A percentile compares a stretch with the other conserved stretches of the same genome.
Evolutionary conservation across 2,113 vertebrate genomes (phyloP).

Genomic region (Ancistrus triradiatus): DNA sequence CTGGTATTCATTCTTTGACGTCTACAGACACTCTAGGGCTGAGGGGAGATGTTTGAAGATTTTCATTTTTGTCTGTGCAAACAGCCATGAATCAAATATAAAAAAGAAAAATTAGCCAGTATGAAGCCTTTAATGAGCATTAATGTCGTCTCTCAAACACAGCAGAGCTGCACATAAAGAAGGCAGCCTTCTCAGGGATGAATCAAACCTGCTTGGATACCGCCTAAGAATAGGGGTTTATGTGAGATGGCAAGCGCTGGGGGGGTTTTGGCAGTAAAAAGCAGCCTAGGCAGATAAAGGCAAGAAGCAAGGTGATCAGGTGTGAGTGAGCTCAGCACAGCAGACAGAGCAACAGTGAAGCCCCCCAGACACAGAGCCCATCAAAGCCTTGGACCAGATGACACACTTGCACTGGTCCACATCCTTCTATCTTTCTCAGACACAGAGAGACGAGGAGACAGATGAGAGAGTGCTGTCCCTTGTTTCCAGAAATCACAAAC

Average conservation of each 20-base stretch:
- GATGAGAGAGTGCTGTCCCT: constrained; percentile 31
- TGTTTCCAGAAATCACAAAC: constrained; percentile 41
- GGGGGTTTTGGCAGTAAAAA: constrained; percentile 52
- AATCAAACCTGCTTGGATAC: constrained; percentile 58
- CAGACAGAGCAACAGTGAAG: constrained; percentile 51
- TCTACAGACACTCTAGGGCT: no score
- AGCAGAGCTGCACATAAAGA: constrained; percentile 16
- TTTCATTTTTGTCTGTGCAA: no score
- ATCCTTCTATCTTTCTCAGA: constrained; percentile 53
- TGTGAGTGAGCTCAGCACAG: constrained; percentile 51
- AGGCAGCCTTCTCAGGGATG: constrained; percentile 25
- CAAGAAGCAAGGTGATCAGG: constrained; percentile 54
- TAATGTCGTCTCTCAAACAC: constrained; percentile 36
- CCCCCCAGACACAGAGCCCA: constrained; percentile 46
- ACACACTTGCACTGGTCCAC: constrained; percentile 55
- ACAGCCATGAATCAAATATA: no score
- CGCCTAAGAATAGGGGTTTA: constrained; percentile 54
- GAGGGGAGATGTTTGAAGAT: no score
- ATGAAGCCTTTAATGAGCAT: constrained; percentile 50
- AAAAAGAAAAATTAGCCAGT: no score
- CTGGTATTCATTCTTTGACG: no score
- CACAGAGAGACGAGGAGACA: constrained; percentile 45
- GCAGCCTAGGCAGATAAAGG: constrained; percentile 54
- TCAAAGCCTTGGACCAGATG: constrained; percentile 62
- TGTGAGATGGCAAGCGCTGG: constrained; percentile 42